Evolutionary conservation across 2,113 vertebrate species (phyloP).

Genomic region (Trachemys scripta): DNA sequence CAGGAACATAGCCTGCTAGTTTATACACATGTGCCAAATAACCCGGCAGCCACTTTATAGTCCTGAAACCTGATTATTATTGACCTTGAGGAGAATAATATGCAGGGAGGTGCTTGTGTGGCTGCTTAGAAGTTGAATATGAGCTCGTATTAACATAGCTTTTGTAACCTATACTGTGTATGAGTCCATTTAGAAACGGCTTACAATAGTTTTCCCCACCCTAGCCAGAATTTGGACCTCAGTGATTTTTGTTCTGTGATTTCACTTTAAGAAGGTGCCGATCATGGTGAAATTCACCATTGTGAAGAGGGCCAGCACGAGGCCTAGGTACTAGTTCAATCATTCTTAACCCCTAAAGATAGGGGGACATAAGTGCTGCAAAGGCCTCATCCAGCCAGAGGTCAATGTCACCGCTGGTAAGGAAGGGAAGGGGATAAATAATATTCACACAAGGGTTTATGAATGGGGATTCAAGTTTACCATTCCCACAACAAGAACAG

Average conservation of each 20-base stretch:
- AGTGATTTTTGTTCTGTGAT: not conserved
- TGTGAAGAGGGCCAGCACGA: not conserved
- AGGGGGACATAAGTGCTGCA: not conserved
- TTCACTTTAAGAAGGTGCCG: not conserved
- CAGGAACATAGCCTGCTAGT: not conserved
- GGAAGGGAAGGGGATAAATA: not conserved
- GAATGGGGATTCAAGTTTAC: not conserved
- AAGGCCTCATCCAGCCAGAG: not conserved
- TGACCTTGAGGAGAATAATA: not conserved
- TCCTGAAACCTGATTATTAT: not conserved
- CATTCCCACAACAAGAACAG: not conserved
- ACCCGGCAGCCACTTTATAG: not conserved
- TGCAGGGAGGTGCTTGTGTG: not conserved
- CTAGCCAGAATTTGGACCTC: not conserved
- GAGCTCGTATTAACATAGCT: not conserved
- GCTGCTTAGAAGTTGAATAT: not conserved
- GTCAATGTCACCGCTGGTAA: not conserved
- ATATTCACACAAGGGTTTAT: not conserved
- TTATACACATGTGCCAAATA: not conserved
- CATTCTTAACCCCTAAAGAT: not conserved
- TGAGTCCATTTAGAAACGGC: not conserved
- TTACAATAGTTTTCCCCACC: not conserved
- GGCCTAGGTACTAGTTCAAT: not conserved
- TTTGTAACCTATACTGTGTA: not conserved
- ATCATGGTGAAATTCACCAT: not conserved